A percentile compares a stretch with the other conserved stretches of the same genome.
These are phyloP conservation scores for Acanthopagrus latus DNA, from an alignment of 2,797 vertebrate genomes.

Conservation along the genomic window DNA sequence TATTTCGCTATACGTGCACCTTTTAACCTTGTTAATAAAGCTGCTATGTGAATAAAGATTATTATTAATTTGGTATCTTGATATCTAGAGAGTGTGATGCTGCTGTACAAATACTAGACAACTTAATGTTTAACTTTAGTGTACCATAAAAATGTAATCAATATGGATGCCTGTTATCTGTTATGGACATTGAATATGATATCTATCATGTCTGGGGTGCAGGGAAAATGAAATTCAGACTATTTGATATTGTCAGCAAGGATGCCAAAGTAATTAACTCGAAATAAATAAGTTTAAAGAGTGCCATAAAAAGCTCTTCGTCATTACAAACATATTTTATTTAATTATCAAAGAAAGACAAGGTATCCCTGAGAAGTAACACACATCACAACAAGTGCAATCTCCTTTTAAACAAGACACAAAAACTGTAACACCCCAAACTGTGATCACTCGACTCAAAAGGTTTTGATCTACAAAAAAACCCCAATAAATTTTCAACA, in stretches of 20 bases:
- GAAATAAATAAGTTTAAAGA: too few relatives aligned
- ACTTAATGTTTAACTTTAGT: not conserved
- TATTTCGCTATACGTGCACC: too few relatives aligned
- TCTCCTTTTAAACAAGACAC: not conserved
- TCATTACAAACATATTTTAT: not conserved
- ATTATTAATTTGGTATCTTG: too few relatives aligned
- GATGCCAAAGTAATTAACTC: not conserved
- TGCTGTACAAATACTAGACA: not conserved
- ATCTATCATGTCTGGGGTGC: not conserved
- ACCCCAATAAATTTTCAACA: not conserved
- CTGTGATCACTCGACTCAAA: not conserved
- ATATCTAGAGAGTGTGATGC: too few relatives aligned
- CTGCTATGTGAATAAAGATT: too few relatives aligned
- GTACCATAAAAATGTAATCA: not conserved
- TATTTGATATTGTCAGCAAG: not conserved
- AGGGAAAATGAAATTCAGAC: not conserved
- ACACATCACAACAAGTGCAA: not conserved
- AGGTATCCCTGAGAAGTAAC: not conserved
- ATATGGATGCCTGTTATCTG: not conserved
- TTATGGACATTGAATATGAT: not conserved
- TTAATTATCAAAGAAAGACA: not conserved
- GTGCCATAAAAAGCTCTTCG: not conserved
- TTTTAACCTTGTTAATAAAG: too few relatives aligned
- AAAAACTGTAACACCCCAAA: not conserved
- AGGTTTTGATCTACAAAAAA: not conserved